A percentile compares a stretch with the other conserved stretches of the same genome.
These are phyloP conservation scores for Asteroscopus sphinx DNA, from an alignment of 2,888 invertebrate genomes.

Conservation along the genomic window DNA sequence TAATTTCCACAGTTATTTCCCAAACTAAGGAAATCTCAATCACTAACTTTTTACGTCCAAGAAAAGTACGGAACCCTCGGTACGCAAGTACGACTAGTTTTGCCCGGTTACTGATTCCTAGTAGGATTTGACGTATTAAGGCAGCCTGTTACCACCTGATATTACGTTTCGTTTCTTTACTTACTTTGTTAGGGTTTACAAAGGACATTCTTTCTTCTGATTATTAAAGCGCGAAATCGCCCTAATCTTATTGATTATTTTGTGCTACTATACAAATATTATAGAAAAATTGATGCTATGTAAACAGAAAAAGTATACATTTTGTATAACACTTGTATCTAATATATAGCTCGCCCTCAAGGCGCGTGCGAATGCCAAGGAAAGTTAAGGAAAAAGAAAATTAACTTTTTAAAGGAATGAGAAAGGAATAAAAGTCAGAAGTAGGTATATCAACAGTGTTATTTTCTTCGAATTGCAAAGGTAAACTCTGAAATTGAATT, in stretches of 20 bases:
- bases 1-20: no score
- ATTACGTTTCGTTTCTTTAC: conserved; percentile 27
- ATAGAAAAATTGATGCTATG: conserved; percentile 12
- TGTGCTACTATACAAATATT: conserved; percentile 25
- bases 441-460: conserved; percentile 38
- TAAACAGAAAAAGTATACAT: conserved; percentile 8
- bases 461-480: conserved; percentile 40
- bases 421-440: conserved; percentile 39
- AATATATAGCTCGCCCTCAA: conserved; percentile 25
- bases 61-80: no score
- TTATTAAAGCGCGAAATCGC: conserved; percentile 22
- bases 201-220: conserved; percentile 29
- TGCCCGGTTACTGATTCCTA: no score
- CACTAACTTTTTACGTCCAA: no score
- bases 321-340: conserved; percentile 6
- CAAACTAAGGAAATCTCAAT: no score
- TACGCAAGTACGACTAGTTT: no score
- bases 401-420: conserved; percentile 43
- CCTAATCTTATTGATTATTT: conserved; percentile 8
- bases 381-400: conserved; percentile 50
- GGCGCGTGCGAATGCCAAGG: conserved; percentile 14
- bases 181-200: conserved; percentile 28
- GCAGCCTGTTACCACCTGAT: conserved; percentile 34
- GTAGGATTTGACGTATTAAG: conserved; percentile 46
- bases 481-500: conserved; percentile 43